These are phyloP conservation scores for Hippolais icterina DNA, from an alignment of 2,113 vertebrate genomes.

Conservation along the genomic window DNA sequence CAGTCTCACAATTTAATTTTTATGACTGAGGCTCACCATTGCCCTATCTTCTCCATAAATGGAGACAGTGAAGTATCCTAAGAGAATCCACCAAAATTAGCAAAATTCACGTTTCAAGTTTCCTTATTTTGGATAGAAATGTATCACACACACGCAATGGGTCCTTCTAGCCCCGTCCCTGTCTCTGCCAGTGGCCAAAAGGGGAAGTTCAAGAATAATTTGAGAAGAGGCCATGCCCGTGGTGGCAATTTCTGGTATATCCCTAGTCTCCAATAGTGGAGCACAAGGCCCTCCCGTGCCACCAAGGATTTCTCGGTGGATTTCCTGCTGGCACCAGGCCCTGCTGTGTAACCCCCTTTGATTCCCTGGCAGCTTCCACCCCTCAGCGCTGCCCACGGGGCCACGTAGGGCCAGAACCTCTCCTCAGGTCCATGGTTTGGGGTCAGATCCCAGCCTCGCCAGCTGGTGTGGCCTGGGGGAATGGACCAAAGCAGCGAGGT, in stretches of 20 bases:
- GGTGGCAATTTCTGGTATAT: neutral
- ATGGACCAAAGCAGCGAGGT: neutral
- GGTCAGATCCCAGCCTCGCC: neutral
- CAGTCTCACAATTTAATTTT: neutral
- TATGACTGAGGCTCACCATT: neutral
- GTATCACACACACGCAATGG: neutral
- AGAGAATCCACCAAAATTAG: neutral
- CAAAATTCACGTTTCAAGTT: neutral
- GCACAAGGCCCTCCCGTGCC: neutral
- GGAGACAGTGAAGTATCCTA: neutral
- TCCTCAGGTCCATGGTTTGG: neutral
- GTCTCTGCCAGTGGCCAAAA: neutral
- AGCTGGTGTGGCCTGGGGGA: neutral
- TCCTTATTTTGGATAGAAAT: neutral
- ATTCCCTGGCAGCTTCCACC: neutral
- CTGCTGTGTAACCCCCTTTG: neutral
- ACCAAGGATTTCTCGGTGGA: neutral
- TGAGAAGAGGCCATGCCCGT: neutral
- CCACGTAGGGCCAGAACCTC: too few relatives aligned
- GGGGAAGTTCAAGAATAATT: neutral
- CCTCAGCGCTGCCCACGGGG: fast-evolving
- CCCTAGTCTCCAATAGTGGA: too few relatives aligned
- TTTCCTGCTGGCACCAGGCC: neutral
- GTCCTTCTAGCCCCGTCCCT: neutral
- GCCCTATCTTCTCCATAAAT: neutral